Conservation (phyloP, 2,797 vertebrate species). For the Ficedula albicollis region DNA sequence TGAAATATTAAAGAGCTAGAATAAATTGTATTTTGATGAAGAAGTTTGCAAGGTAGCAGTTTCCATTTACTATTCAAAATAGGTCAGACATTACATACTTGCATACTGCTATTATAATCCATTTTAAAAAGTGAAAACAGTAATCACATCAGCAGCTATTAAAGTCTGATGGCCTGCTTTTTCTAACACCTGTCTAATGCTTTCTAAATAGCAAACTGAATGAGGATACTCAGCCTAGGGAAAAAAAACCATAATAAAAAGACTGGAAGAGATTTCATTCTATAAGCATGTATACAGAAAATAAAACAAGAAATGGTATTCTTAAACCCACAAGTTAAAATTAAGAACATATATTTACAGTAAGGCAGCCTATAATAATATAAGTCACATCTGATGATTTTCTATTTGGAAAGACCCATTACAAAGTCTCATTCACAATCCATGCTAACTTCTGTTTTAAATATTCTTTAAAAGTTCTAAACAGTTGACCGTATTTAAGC, state of each 20-base stretch:
- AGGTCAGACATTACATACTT: not conserved
- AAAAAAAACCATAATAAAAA: not conserved
- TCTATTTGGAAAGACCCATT: not conserved
- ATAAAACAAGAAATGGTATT: not conserved
- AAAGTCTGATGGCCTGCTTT: not conserved
- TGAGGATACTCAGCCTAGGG: not conserved
- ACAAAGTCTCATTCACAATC: not conserved
- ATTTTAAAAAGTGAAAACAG: slow-evolving; percentile 11
- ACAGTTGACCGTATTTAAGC: not conserved
- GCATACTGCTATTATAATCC: not conserved
- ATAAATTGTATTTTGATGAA: not conserved
- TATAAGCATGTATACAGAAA: not conserved
- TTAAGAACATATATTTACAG: not conserved
- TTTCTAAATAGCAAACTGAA: not conserved
- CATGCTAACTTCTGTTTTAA: not conserved
- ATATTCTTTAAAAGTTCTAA: not conserved
- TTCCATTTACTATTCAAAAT: not conserved
- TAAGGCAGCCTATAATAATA: not conserved
- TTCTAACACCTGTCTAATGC: not conserved
- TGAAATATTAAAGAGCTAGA: not conserved
- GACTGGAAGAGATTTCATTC: not conserved
- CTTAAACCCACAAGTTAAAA: not conserved
- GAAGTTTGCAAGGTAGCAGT: not conserved
- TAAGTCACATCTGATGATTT: not conserved
- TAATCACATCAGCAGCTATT: slow-evolving; percentile 8